Conservation (phyloP, 2,113 vertebrate species). For the Diglossa brunneiventris region DNA sequence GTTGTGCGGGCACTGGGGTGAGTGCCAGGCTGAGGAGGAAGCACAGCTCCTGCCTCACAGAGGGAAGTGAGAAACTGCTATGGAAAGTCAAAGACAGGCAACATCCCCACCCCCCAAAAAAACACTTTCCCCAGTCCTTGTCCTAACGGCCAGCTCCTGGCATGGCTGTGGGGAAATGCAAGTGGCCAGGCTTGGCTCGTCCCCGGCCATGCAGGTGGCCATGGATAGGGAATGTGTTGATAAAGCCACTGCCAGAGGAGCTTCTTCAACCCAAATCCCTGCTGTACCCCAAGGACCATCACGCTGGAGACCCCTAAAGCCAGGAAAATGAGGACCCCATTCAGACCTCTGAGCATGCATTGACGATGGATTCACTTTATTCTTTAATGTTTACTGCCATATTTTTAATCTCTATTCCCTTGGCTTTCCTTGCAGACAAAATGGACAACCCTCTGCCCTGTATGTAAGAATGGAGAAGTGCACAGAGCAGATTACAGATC, state of each 20-base stretch:
- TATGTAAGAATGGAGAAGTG: fast-evolving
- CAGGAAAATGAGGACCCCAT: neutral
- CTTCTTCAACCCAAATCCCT: neutral
- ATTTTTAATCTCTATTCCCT: neutral
- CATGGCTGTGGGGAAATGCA: neutral
- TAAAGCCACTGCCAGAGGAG: neutral
- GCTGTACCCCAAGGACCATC: neutral
- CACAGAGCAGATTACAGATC: neutral
- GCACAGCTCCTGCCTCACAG: constrained; percentile 7
- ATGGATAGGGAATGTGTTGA: fast-evolving
- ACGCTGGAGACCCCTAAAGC: neutral
- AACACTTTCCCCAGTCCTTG: neutral
- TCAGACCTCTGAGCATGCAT: neutral
- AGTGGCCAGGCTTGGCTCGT: neutral
- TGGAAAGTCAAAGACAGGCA: neutral
- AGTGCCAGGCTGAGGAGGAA: neutral
- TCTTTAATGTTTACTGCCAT: neutral
- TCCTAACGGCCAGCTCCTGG: neutral
- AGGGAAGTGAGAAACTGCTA: constrained; percentile 56
- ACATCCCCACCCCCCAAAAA: neutral
- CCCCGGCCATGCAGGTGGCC: fast-evolving
- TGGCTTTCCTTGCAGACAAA: neutral
- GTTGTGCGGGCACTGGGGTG: neutral
- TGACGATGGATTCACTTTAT: neutral
- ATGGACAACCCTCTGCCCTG: neutral